Evolutionary conservation across 2,113 vertebrate species (phyloP).

Genomic region (Talpa occidentalis): DNA sequence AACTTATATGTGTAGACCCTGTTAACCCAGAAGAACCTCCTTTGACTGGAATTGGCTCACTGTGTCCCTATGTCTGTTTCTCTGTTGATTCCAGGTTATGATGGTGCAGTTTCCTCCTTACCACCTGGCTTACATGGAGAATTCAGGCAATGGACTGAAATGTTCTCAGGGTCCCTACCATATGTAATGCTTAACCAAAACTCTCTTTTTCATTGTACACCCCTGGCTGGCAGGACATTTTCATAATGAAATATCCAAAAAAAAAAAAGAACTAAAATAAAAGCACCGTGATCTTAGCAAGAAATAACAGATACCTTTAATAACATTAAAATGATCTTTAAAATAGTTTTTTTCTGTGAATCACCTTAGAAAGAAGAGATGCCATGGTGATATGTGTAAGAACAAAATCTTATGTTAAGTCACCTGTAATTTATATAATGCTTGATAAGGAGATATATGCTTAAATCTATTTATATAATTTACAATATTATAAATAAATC

Average conservation of each 20-base stretch:
- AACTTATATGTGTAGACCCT: neutral
- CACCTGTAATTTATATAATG: conserved; percentile 4
- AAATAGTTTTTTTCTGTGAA: neutral
- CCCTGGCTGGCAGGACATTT: neutral
- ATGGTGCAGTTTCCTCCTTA: neutral
- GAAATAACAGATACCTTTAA: neutral
- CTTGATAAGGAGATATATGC: neutral
- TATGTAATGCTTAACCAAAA: neutral
- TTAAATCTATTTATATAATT: conserved; percentile 22
- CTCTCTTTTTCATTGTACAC: neutral
- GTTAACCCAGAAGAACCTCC: neutral
- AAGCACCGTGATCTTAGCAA: neutral
- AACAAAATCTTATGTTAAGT: neutral
- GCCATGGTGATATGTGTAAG: rapidly evolving
- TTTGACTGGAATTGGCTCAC: neutral
- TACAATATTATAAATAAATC: neutral
- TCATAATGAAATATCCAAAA: neutral
- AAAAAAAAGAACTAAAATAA: neutral
- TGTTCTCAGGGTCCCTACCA: neutral
- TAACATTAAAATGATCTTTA: neutral
- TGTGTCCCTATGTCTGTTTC: neutral
- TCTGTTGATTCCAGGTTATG: neutral
- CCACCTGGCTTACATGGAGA: neutral
- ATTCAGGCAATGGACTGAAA: neutral
- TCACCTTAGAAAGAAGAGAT: neutral